Base-by-base conservation (phyloP, 2,888 invertebrate genomes). In the Cosmia pyralina region DNA sequence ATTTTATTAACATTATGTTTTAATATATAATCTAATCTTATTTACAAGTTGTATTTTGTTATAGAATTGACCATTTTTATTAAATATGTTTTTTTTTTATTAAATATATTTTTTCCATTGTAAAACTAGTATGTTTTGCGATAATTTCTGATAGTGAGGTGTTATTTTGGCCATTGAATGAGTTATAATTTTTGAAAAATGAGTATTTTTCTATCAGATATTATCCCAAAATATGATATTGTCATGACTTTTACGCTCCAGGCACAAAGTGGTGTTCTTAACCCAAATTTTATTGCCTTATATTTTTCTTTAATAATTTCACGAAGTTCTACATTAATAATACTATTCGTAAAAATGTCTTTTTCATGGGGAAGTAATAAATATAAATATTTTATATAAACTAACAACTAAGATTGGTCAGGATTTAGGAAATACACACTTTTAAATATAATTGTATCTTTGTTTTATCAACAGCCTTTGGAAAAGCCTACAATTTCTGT, bases 271-370 rank as follows among this genome's bases (percentile, higher is more conserved):
- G 96, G 96, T 88, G 93, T 95, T 95, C 90, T 92, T 90, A 96
- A 95, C 94, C 94, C 95, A 94, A 94, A 90, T 91, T 89, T 93
- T 92, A 94, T 93, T 93, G 95, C 95, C 95, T 91, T 93, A 90
- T 87, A 90, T 74, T 77, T 81, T 77, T 81, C 75, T 83, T 80
- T 77, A 46, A 52, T 73, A 85, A 85, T 93, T 94, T 94, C 93
- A 94, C 93, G 93, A 95, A 93, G 90, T 84, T 94, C 95, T 95
- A 95, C 93, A 95, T 94, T 96, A 96, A 94, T 96, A 96, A 96
- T 96, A 96, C 96, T 96, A 95, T 96, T 94, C 95, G 96, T 96
- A 96, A 96, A 96, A 96, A 96, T 96, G 96, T 96, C 96, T 96
- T 96, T 95, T 94, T 92, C 88, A 88, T 91, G 92, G 94, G 94